Evolutionary conservation across 30 jellyfish, hydroid and myxozoan genomes (phyloP), one percentile per base, ranked within the genome.

Genomic region (Hydractinia symbiolongicarpus): DNA sequence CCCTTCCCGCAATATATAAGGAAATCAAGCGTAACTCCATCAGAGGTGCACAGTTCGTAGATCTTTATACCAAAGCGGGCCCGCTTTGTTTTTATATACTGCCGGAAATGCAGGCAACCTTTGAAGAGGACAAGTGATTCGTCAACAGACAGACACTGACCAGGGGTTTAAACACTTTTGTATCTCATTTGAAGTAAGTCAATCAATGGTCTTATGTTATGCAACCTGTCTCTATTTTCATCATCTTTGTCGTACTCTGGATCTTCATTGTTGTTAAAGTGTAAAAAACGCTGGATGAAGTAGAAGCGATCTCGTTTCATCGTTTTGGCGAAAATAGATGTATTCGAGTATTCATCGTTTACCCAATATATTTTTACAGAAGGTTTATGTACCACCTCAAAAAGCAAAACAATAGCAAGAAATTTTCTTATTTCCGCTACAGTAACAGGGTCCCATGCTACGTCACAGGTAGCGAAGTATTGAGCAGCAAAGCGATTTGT

Each of bases 161-260:
- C 69, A 0, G 69, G 69, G 17, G 1, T 0, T 0, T 58, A 58
- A 0, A 58, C 69, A 1, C 2, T 0, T 0, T 1, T 0, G 3
- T 0, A 0, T 11, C 1, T n/a, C n/a, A n/a, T n/a, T n/a, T n/a
- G n/a, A n/a, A n/a, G n/a, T 3, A 58, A 0, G 1, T 58, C 3
- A 3, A 58, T 13, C 15, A 58, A 58, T 3, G 69, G 69, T 16
- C 69, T 58, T 1, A 58, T 3, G 3, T 58, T 58, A 3, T 58
- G 69, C 1, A 58, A 3, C 1, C 3, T 13, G 17, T 58, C 69
- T 58, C 69, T 58, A 1, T 58, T 16, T 11, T 13, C 69, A 58
- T 58, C 69, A 4, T 68, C 3, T 11, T 1, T 1, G 4, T 68
- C 50, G 3, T 0, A n/a, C 2, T 68, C 4, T 1, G 1, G 4